Conservation (phyloP, 1,140 invertebrate genomes). For the Oryctes rhinoceros region DNA sequence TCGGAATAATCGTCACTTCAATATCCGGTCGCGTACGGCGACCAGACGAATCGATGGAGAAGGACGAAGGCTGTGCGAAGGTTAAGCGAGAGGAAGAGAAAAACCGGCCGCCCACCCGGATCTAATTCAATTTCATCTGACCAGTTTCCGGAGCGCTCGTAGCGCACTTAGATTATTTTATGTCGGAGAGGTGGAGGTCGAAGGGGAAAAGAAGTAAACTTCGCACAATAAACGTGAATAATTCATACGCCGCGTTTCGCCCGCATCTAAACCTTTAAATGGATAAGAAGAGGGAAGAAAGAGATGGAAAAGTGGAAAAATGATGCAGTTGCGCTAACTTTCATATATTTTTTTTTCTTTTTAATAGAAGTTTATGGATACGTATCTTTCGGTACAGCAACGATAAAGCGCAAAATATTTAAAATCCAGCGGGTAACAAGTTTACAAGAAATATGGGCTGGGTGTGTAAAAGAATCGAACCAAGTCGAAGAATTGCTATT, state of each 20-base stretch:
- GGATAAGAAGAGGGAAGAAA: neutral
- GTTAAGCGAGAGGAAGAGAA: neutral
- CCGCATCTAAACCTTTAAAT: neutral
- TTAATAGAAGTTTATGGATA: too few relatives aligned
- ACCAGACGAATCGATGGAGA: neutral
- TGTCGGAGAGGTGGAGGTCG: neutral
- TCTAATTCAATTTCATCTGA: slow-evolving; percentile 22
- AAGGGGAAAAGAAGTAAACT: slow-evolving; percentile 7
- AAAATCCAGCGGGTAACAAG: too few relatives aligned
- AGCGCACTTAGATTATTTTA: slow-evolving; percentile 22
- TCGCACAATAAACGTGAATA: slow-evolving; percentile 14
- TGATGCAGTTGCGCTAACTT: neutral
- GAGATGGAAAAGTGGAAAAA: neutral
- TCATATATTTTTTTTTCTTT: too few relatives aligned
- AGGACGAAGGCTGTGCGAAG: neutral
- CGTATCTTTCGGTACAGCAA: too few relatives aligned
- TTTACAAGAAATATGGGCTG: too few relatives aligned
- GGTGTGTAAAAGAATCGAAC: too few relatives aligned
- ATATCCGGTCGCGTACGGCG: neutral
- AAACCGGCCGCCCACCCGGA: neutral
- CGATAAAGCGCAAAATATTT: too few relatives aligned
- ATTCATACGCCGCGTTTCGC: neutral
- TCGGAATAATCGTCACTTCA: slow-evolving; percentile 21
- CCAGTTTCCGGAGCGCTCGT: neutral
- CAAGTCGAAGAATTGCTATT: too few relatives aligned